phyloP scores from a whole-genome alignment of 2,888 invertebrate species.

The Phengaris alcon region DNA sequence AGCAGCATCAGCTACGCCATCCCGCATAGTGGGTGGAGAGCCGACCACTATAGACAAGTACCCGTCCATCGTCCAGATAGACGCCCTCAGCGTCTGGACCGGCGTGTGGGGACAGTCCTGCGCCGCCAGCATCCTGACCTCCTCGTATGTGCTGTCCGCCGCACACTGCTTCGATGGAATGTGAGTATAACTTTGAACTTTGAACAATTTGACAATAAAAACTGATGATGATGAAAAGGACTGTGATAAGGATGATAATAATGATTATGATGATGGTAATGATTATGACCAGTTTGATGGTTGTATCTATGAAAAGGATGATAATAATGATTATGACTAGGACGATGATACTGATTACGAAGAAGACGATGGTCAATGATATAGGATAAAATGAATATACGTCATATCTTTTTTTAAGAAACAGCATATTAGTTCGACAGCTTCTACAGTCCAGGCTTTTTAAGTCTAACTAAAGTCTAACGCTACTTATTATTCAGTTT shows the following conservation, averaged over 20 bases:
- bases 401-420: too few species aligned
- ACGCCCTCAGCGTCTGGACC: conserved; percentile 37
- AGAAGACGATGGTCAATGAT: neutral
- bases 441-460: too few species aligned
- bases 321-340: neutral
- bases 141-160: conserved; percentile 45
- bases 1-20: conserved; percentile 35
- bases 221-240: neutral
- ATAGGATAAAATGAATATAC: too few species aligned
- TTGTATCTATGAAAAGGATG: neutral
- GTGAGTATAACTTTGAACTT: conserved; percentile 36
- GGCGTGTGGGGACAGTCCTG: conserved; percentile 48
- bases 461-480: too few species aligned
- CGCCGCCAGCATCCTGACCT: conserved; percentile 49
- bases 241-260: neutral
- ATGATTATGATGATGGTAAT: neutral
- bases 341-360: neutral
- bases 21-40: conserved; percentile 49
- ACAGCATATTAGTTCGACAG: too few species aligned
- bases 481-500: too few species aligned
- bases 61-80: conserved; percentile 51
- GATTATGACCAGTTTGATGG: neutral
- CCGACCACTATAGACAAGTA: conserved; percentile 46
- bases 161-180: conserved; percentile 48
- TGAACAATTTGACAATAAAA: too few species aligned